Evolutionary conservation across 1,140 invertebrate genomes (phyloP), one percentile per base, ranked within the genome.

Genomic region (Coelopa frigida): DNA sequence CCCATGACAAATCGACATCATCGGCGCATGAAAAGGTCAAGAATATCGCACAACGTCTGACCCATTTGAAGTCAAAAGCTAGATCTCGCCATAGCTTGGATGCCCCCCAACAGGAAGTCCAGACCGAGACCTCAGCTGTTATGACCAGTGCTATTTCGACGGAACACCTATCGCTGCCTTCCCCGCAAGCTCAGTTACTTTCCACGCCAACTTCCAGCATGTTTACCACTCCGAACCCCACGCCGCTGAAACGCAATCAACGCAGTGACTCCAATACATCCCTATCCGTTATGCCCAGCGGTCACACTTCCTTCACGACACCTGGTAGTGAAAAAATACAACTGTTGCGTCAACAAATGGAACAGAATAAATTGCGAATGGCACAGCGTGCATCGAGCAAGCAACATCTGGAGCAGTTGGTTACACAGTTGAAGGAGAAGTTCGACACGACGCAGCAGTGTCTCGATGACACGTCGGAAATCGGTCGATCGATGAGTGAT

Each of bases 331-430:
- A 75, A 49, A 75, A 73, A 52, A 58, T 76, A 12, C 61, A 66
- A 52, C 61, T 75, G 46, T 48, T 76, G 4, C 66, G 72, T 11
- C 68, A 73, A 48, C 73, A 75, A 54, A 51, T 75, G 17, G 73
- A 75, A 52, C 62, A 75, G 54, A 76, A 73, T 53, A 71, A 72
- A 15, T 60, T 58, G 6, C 61, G 60, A 56, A 56, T 73, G 51
- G 71, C 71, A 3, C 63, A 72, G 57, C 56, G 70, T 11, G 69
- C 64, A 6, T 68, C 63, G 24, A 70, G 56, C 47, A 66, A 72
- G 48, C 70, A 65, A 56, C 69, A 64, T 44, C 62, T 73, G 26
- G 69, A 72, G 57, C 66, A 73, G 46, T 64, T 70, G 56, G 70
- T 73, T 11, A 60, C 58, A 20, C 68, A 71, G 47, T 40, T 72